phyloP scores from a whole-genome alignment of 2,888 invertebrate genomes.

The Mayetiola destructor region DNA sequence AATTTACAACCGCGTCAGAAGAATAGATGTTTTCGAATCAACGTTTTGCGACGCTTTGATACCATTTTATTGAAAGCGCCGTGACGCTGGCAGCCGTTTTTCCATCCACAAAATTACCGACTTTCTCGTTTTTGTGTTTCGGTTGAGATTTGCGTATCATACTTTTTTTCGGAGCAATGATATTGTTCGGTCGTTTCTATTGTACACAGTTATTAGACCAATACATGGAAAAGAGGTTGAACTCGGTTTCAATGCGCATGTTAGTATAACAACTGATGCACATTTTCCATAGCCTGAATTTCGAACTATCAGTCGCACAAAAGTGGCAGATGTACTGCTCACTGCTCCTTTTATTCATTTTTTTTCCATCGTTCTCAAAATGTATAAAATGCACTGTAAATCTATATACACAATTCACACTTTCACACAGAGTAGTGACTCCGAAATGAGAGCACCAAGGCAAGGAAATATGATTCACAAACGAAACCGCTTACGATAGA shows the following conservation, averaged over 20 bases:
- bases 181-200: constrained; percentile 11
- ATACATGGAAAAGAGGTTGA: neutral
- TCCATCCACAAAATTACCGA: constrained; percentile 7
- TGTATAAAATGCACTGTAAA: too few species aligned
- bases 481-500: too few species aligned
- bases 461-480: too few species aligned
- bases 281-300: constrained; percentile 1
- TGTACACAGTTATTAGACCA: constrained; percentile 9
- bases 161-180: constrained; percentile 12
- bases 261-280: too few species aligned
- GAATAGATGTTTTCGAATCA: constrained; percentile 35
- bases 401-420: too few species aligned
- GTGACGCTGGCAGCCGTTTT: constrained; percentile 19
- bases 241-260: neutral
- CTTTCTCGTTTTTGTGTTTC: neutral
- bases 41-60: constrained; percentile 38
- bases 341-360: too few species aligned
- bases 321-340: constrained; percentile 8
- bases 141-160: constrained; percentile 12
- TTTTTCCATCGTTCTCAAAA: too few species aligned
- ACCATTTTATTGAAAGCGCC: constrained; percentile 24
- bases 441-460: too few species aligned
- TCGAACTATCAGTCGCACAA: neutral
- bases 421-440: too few species aligned
- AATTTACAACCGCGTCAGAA: constrained; percentile 13